Conservation (phyloP, 2,888 invertebrate genomes). For the Nasonovia ribisnigri region DNA sequence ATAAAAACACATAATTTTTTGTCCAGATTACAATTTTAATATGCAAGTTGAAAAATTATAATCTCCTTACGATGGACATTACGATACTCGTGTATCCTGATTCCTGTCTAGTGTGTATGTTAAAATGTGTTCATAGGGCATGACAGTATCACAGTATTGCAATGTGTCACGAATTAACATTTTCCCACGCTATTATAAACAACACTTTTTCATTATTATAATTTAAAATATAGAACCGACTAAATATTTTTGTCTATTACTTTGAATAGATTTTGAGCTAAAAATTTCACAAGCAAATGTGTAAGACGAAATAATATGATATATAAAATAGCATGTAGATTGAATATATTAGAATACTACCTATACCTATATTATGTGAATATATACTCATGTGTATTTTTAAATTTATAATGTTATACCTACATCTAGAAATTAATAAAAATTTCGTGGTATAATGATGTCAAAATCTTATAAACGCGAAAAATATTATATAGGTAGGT, state of each 20-base stretch:
- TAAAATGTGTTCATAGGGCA: background rate
- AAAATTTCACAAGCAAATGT: slow-evolving; percentile 20
- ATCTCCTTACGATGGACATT: background rate
- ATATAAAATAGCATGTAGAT: background rate
- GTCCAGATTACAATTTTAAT: background rate
- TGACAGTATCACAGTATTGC: background rate
- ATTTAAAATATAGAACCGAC: background rate
- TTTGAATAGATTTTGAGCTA: slow-evolving; percentile 5
- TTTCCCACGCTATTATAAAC: background rate
- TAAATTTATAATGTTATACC: slow-evolving; percentile 12
- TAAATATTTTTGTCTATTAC: background rate
- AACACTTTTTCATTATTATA: background rate
- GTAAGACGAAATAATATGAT: background rate
- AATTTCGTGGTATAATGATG: slow-evolving; percentile 49
- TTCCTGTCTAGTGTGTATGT: background rate
- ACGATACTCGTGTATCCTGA: background rate
- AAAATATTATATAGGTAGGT: background rate
- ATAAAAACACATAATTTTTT: background rate
- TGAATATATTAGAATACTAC: too few relatives aligned
- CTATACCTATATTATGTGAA: background rate
- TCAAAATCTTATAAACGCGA: background rate
- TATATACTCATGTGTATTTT: background rate
- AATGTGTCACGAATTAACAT: background rate
- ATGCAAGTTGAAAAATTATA: background rate
- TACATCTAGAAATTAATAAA: slow-evolving; percentile 40